Conservation (phyloP, 2,113 vertebrate genomes). For the Myotis lucifugus region DNA sequence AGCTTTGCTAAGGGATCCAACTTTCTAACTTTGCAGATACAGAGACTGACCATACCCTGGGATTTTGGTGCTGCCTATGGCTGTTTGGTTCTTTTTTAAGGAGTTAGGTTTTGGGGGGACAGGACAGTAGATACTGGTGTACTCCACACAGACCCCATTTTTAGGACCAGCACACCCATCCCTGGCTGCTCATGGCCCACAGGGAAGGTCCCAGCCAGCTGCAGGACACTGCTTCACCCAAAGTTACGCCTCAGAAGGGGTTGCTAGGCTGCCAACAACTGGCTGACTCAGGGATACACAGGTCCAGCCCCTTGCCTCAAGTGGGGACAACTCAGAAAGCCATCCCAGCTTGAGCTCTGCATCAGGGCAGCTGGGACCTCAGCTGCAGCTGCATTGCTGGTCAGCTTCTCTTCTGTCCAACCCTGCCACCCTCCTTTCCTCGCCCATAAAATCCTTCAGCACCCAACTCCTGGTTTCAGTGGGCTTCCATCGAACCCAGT, state of each 20-base stretch:
- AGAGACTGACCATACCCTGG: background rate
- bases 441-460: background rate
- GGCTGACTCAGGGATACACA: background rate
- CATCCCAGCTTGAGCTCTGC: background rate
- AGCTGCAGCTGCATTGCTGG: fast-evolving
- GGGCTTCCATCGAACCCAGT: background rate
- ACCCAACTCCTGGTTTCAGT: background rate
- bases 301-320: background rate
- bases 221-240: background rate
- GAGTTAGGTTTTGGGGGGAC: background rate
- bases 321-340: background rate
- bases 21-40: background rate
- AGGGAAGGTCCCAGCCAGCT: background rate
- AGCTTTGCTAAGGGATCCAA: background rate
- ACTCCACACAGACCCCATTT: background rate
- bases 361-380: background rate
- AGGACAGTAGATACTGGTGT: no score
- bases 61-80: no score
- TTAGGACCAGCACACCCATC: background rate
- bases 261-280: background rate
- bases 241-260: background rate
- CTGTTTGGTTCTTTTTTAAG: background rate
- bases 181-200: background rate
- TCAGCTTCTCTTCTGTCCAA: background rate
- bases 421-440: background rate